phyloP scores from a whole-genome alignment of 2,113 vertebrate genomes.

The Seriola rivoliana region DNA sequence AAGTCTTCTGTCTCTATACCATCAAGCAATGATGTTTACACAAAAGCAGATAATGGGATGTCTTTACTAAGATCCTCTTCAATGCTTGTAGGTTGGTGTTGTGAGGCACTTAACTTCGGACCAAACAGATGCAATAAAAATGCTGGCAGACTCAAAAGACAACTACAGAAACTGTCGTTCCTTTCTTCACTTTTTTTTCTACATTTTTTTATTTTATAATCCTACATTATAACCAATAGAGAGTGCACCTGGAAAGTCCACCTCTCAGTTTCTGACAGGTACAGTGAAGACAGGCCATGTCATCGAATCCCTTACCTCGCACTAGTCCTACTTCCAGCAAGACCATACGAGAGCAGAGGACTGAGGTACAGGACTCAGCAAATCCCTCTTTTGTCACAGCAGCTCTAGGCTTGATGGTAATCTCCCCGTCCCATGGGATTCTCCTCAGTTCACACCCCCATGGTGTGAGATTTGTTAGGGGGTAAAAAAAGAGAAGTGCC shows the following conservation, averaged over 20 bases:
- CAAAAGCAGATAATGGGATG: not conserved
- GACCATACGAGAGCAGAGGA: conserved; percentile 55
- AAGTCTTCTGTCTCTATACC: not conserved
- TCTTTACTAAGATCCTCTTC: not conserved
- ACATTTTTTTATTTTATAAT: not conserved
- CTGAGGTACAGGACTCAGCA: conserved; percentile 68
- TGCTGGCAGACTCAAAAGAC: not conserved
- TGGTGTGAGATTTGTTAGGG: conserved; percentile 77
- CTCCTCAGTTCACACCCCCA: conserved; percentile 78
- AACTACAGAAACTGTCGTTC: not conserved
- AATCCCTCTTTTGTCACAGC: conserved; percentile 81
- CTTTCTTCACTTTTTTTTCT: not conserved
- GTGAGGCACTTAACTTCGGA: not conserved
- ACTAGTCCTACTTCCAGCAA: conserved; percentile 48
- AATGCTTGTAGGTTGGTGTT: not conserved
- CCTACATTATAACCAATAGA: not conserved
- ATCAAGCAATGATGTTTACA: not conserved
- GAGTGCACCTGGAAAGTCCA: conserved; percentile 26
- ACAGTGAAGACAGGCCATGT: conserved; percentile 31
- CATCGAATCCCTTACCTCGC: conserved; percentile 12
- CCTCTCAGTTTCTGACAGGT: conserved; percentile 22
- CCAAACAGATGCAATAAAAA: not conserved
- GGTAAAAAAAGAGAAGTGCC: conserved; percentile 75
- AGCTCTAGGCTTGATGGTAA: conserved; percentile 78
- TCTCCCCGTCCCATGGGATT: conserved; percentile 76